Evolutionary conservation across 2,113 vertebrate genomes (phyloP), one percentile per base, ranked within the genome.

Genomic region (Mustela nigripes): DNA sequence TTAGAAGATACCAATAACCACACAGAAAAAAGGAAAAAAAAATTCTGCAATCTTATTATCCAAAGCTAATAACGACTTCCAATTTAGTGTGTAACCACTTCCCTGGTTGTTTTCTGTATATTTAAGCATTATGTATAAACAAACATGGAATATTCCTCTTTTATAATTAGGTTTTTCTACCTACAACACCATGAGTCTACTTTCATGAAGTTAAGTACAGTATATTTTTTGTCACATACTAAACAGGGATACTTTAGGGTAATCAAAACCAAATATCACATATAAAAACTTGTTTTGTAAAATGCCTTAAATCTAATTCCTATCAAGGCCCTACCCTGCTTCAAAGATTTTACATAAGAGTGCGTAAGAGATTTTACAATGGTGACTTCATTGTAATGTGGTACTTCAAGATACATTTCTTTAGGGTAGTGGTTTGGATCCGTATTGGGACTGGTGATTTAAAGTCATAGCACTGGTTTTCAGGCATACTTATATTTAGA

Each of bases 241-340:
- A 45, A 91, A 89, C 8, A 89, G n/a, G 65, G 11, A 48, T 90
- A 82, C 48, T n/a, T 97, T 88, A 91, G 71, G 48, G 60, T 93
- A 19, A 14, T 42, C 83, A 48, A 26, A 36, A 88, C 24, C 16
- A 93, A 94, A 36, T 79, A 58, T 28, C 16, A 58, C 36, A 53
- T 58, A 58, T 33, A 31, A 80, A 78, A 78, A 58, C 36, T 82
- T 90, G 33, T 33, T 74, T 74, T 95, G 16, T 80, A 78, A 76
- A 86, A 45, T 76, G 9, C 9, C 7, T 71, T 85, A 74, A 63
- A 71, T 67, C 50, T 82, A 92, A 76, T 73, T 92, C 16, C 19
- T 79, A 4, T 89, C 26, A 90, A 62, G 19, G 28, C 86, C 24
- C 19, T 80, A 39, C 56, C 11, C 80, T 92, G 16, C 18, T 42